These are phyloP conservation scores for Barypeithes pellucidus DNA, from an alignment of 2,888 invertebrate species.

Conservation along the genomic window DNA sequence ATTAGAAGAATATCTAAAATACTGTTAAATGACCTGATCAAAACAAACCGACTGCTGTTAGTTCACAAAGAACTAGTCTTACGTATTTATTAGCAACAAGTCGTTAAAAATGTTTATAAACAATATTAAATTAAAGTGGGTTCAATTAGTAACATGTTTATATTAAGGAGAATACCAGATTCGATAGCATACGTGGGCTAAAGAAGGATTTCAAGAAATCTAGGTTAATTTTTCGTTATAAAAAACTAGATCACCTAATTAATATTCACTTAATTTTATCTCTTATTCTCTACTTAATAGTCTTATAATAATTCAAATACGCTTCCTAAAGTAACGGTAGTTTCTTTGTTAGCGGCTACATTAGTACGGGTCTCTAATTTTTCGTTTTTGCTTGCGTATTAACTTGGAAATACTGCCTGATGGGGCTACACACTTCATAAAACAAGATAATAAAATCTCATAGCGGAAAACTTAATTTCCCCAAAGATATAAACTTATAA, in stretches of 20 bases:
- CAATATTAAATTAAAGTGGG: slow-evolving; percentile 1
- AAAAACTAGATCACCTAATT: slow-evolving; percentile 4
- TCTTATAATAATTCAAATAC: neutral
- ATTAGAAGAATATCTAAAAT: neutral
- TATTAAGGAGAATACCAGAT: slow-evolving; percentile 1
- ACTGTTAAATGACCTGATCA: slow-evolving; percentile 15
- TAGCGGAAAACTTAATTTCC: neutral
- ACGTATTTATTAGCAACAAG: slow-evolving; percentile 14
- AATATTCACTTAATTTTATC: slow-evolving; percentile 2
- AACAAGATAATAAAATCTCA: slow-evolving; percentile 1
- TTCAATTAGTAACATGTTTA: slow-evolving; percentile 12
- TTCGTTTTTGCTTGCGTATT: neutral
- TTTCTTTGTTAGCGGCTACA: neutral
- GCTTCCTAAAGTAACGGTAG: neutral
- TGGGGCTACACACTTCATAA: neutral
- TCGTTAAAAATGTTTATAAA: slow-evolving; percentile 10
- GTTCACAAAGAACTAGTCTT: slow-evolving; percentile 2
- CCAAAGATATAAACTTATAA: neutral
- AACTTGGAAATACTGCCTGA: neutral
- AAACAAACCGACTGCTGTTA: slow-evolving; percentile 7
- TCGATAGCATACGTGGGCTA: neutral
- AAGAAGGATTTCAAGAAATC: neutral
- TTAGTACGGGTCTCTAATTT: neutral
- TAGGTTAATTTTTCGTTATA: slow-evolving; percentile 8
- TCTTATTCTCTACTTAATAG: neutral